These are phyloP conservation scores for Brachyptera risi DNA, from an alignment of 2,888 invertebrate genomes.

Conservation along the genomic window DNA sequence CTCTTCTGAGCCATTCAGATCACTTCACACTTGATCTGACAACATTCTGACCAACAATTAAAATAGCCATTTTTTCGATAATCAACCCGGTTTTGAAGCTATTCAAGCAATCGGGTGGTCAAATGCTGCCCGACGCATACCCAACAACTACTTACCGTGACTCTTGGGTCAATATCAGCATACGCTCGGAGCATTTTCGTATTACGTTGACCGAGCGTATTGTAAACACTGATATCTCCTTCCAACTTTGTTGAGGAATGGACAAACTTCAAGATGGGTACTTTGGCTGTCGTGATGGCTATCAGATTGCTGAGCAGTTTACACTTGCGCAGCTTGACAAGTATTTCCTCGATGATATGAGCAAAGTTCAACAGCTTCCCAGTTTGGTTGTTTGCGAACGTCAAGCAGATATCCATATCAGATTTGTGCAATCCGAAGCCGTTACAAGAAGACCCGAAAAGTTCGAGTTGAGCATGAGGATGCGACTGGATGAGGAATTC, in stretches of 20 bases:
- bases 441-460: conserved; percentile 57
- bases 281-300: conserved; percentile 54
- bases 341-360: conserved; percentile 43
- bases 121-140: too few species aligned
- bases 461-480: conserved; percentile 45
- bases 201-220: conserved; percentile 53
- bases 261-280: conserved; percentile 57
- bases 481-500: conserved; percentile 39
- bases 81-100: too few species aligned
- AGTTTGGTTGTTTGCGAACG: conserved; percentile 44
- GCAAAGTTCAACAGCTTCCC: conserved; percentile 39
- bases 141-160: conserved; percentile 42
- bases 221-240: conserved; percentile 58
- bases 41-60: too few species aligned
- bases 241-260: conserved; percentile 45
- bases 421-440: conserved; percentile 54
- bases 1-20: too few species aligned
- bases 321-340: conserved; percentile 41
- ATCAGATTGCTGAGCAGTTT: conserved; percentile 43
- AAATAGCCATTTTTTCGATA: too few species aligned
- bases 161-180: conserved; percentile 49
- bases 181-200: conserved; percentile 51
- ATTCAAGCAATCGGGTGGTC: too few species aligned
- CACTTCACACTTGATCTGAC: too few species aligned
- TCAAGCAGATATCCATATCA: conserved; percentile 57